Conservation (phyloP, 2,113 vertebrate species). For the Amphiprion percula region DNA sequence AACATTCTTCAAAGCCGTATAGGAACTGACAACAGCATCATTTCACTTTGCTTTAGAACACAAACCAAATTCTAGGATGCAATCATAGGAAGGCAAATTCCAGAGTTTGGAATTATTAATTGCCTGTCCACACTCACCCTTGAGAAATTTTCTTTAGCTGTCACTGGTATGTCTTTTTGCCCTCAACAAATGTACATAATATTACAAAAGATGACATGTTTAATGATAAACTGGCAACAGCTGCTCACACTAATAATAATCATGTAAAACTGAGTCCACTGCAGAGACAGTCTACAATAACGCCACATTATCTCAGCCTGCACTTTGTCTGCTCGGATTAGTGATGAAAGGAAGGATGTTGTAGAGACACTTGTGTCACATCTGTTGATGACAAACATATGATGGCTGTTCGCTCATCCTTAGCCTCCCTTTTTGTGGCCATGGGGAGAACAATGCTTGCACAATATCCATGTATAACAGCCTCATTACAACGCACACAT, state of each 20-base stretch:
- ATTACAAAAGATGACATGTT: constrained; percentile 47
- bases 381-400: constrained; percentile 52
- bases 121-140: constrained; percentile 31
- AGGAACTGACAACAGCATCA: constrained; percentile 54
- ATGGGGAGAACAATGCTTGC: constrained; percentile 44
- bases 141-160: constrained; percentile 32
- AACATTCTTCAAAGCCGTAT: constrained; percentile 41
- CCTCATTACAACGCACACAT: constrained; percentile 58
- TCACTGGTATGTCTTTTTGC: background rate
- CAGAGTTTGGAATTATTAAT: constrained; percentile 48
- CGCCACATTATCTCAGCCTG: constrained; percentile 34
- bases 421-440: constrained; percentile 41
- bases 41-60: constrained; percentile 32
- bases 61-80: constrained; percentile 53
- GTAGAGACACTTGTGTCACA: constrained; percentile 40
- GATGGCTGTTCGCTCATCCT: constrained; percentile 49
- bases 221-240: constrained; percentile 33
- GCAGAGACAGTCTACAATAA: constrained; percentile 31
- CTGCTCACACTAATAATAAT: constrained; percentile 38
- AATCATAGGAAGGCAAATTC: constrained; percentile 32
- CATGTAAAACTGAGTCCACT: constrained; percentile 19
- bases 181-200: constrained; percentile 36
- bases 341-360: constrained; percentile 30
- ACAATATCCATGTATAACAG: constrained; percentile 58
- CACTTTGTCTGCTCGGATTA: constrained; percentile 39